Percentiles rank a stretch among this genome's conserved stretches.
Evolutionary conservation across 2,113 vertebrate genomes (phyloP).

Genomic region (Erythrocercus mccallii): DNA sequence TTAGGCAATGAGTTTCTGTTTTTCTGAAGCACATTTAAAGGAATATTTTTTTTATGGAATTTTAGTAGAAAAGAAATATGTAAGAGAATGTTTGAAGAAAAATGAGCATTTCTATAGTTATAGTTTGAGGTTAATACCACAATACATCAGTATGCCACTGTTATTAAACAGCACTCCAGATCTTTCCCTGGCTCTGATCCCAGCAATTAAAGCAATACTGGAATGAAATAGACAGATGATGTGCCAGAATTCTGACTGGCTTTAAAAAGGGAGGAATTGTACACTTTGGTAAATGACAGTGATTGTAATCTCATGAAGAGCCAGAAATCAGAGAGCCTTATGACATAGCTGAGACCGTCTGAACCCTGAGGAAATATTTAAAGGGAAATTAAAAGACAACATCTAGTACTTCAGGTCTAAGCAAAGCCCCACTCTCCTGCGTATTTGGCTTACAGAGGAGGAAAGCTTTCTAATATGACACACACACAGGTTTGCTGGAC

Average conservation of each 20-base stretch:
- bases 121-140: not conserved
- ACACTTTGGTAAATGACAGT: not conserved
- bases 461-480: not conserved
- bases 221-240: not conserved
- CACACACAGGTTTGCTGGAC: not conserved
- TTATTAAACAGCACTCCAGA: not conserved
- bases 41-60: not conserved
- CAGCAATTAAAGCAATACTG: not conserved
- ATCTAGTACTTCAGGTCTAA: not conserved
- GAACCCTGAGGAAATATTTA: not conserved
- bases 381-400: not conserved
- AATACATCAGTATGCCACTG: not conserved
- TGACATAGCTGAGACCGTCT: not conserved
- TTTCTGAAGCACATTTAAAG: not conserved
- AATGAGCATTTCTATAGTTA: not conserved
- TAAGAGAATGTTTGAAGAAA: not conserved
- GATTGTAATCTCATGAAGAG: not conserved
- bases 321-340: not conserved
- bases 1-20: not conserved
- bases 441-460: not conserved
- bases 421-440: not conserved
- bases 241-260: not conserved
- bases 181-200: not conserved
- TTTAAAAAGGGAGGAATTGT: not conserved
- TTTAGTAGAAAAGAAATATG: not conserved